phyloP scores from a whole-genome alignment of 1,140 invertebrate species.

The Anagrus nilaparvatae region DNA sequence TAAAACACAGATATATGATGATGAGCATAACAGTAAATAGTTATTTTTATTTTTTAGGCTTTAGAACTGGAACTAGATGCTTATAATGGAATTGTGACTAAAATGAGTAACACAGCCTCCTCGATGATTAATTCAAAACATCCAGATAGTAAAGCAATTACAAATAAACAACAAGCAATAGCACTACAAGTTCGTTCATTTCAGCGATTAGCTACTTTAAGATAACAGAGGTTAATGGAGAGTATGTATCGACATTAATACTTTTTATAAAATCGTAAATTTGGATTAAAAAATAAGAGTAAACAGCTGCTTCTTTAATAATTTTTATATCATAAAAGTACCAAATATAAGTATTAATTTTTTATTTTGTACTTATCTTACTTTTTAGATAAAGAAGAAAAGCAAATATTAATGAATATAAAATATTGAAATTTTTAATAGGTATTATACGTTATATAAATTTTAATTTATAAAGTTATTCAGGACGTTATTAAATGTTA shows the following conservation, averaged over 20 bases:
- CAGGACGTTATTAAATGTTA: too few relatives aligned
- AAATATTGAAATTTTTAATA: too few relatives aligned
- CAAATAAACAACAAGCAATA: conserved; percentile 65
- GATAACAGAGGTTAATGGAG: conserved; percentile 80
- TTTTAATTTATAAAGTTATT: too few relatives aligned
- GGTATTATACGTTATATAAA: too few relatives aligned
- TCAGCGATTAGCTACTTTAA: conserved; percentile 66
- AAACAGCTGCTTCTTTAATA: conserved; percentile 77
- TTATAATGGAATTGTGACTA: conserved; percentile 81
- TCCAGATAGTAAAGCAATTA: conserved; percentile 70
- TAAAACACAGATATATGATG: too few relatives aligned
- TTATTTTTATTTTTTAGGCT: conserved; percentile 56
- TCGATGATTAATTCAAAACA: conserved; percentile 65
- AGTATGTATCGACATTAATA: conserved; percentile 90
- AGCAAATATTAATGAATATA: too few relatives aligned
- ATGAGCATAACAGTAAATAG: too few relatives aligned
- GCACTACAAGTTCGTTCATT: conserved; percentile 70
- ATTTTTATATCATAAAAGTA: too few relatives aligned
- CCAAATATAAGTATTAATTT: too few relatives aligned
- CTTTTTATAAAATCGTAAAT: conserved; percentile 78
- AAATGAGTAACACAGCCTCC: conserved; percentile 81
- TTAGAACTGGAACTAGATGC: conserved; percentile 88
- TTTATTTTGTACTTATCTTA: too few relatives aligned
- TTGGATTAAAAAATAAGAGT: conserved; percentile 95
- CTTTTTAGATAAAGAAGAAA: too few relatives aligned